Base-by-base conservation (phyloP, 2,113 vertebrate species). In the Catharus bicknelli region DNA sequence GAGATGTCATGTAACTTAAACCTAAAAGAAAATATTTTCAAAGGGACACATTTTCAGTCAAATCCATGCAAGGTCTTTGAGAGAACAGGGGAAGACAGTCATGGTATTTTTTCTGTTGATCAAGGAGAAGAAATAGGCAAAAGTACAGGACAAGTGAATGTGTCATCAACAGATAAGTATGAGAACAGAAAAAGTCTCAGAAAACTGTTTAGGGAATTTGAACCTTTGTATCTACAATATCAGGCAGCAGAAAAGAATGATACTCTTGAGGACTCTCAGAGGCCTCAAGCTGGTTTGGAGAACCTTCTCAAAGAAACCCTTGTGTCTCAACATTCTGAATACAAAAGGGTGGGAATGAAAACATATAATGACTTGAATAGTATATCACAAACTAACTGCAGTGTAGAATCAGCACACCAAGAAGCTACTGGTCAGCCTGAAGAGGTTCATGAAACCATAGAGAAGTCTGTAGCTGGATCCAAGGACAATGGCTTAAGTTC, bases 361-460 rank as follows among this genome's bases (percentile, higher is more conserved):
- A 21, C 34, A 21, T 55, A 17, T 0, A 0, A 34, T 59, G 25
- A 63, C 8, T 20, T 4, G 3, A 85, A 69, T 10, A 43, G 16
- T 21, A 2, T 34, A 21, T 80, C 51, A 61, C 63, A 73, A n/a
- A 64, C 22, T 22, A 51, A 18, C 7, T 67, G 12, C 59, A 62
- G 9, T 5, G 10, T 45, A 66, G 43, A 69, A 32, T 62, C 73
- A 53, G 26, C 22, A 42, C 7, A 2, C 77, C 92, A 86, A 29
- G 74, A 90, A 64, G 23, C 54, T 78, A 25, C 14, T 26, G 18
- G 16, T 57, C 48, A 67, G 29, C 64, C 53, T 69, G 86, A 95
- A 93, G 95, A 97, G 74, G 68, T 96, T 36, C 51, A 4, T 82
- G 96, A 97, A 58, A 85, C 23, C 27, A n/a, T 45, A 58, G 96